Base-by-base conservation (phyloP, 2,797 vertebrate genomes). In the Hafferia zeledoni region DNA sequence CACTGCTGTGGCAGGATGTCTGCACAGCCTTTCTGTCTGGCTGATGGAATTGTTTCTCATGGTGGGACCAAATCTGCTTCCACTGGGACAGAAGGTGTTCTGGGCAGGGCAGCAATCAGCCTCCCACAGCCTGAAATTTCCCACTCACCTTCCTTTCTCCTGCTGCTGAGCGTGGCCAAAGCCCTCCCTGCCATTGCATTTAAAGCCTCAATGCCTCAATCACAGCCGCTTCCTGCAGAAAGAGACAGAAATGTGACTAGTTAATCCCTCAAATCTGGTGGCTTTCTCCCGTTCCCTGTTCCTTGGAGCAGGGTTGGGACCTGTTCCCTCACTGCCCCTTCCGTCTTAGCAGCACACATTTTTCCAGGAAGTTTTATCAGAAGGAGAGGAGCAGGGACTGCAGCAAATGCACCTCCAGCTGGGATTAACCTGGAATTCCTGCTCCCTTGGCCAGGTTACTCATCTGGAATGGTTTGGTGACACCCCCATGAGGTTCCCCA, bases 51-150 rank as follows among this genome's bases (percentile, higher is more conserved):
- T 74, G 28, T 57, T 49, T 86, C 63, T 77, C 9, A 3, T 22
- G 39, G 22, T 27, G 35, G 43, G 20, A 39, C 63, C 1, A 0
- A 71, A 56, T 35, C 74, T 70, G 46, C 68, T 43, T 1, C 63
- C 3, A 3, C 57, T 24, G 25, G 17, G 41, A 35, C 20, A 2
- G 68, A 53, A 7, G 18, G 8, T 25, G 41, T 14, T 17, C 43
- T 9, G 1, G 25, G 15, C 70, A 81, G 83, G 16, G 64, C 75
- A 93, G 93, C 95, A 97, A 95, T 96, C 97, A 95, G 78, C 91
- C 79, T 83, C 94, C 96, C 44, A 9, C 79, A 17, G 94, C 25
- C 67, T 44, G 39, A 77, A 53, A 81, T 89, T 37, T 61, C 46
- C 15, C 50, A 5, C 92, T 78, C 74, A 2, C 49, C 86, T 93